A percentile compares a stretch with the other conserved stretches of the same genome.
These are phyloP conservation scores for Physocephala rufipes DNA, from an alignment of 2,888 invertebrate genomes.

Conservation along the genomic window DNA sequence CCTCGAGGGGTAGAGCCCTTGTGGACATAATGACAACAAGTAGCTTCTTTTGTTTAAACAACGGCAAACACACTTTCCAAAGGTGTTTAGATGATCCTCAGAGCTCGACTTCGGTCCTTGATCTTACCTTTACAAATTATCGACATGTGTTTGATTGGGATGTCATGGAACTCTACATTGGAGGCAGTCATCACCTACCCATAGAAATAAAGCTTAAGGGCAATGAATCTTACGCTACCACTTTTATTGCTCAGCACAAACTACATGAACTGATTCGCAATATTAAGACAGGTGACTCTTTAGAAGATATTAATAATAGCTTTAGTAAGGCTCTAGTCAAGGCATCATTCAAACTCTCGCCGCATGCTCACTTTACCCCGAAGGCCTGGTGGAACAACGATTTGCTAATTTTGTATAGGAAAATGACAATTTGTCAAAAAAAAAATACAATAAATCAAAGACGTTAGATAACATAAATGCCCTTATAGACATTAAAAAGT, in stretches of 20 bases:
- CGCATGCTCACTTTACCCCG: not conserved
- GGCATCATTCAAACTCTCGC: not conserved
- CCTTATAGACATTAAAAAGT: no score
- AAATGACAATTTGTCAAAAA: no score
- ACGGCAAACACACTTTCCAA: not conserved
- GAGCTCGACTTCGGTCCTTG: not conserved
- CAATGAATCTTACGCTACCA: not conserved
- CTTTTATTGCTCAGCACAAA: no score
- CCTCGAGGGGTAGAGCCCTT: not conserved
- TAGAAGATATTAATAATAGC: not conserved
- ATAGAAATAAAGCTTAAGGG: not conserved
- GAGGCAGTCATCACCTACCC: not conserved
- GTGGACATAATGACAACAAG: not conserved
- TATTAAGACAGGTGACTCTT: no score
- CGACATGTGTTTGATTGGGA: not conserved
- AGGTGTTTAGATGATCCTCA: not conserved
- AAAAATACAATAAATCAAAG: no score
- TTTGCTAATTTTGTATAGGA: no score
- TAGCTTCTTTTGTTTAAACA: not conserved
- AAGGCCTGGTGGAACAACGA: not conserved
- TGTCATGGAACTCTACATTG: not conserved
- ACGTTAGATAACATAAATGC: no score
- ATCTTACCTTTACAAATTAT: not conserved
- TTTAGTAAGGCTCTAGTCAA: no score
- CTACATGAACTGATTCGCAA: no score